These are phyloP conservation scores for Laupala kohalensis DNA, from an alignment of 1,140 invertebrate genomes.

Conservation along the genomic window DNA sequence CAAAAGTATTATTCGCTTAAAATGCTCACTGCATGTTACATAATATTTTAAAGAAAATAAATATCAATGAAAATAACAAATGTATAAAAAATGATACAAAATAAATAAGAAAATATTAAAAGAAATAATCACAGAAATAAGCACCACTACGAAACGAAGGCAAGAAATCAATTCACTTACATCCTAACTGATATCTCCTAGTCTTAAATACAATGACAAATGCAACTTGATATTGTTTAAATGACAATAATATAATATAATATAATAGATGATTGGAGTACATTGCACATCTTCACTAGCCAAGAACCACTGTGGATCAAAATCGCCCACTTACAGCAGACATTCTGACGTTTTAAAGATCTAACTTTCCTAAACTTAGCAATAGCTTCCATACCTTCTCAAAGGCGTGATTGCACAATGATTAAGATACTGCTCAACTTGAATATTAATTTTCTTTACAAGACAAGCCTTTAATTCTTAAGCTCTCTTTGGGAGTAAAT, in stretches of 20 bases:
- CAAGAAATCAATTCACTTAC: neutral
- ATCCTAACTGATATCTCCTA: neutral
- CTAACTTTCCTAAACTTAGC: neutral
- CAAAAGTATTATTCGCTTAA: no score
- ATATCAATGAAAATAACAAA: no score
- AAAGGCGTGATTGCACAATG: neutral
- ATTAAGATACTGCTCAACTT: neutral
- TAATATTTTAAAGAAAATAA: no score
- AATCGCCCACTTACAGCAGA: neutral
- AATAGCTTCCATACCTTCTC: neutral
- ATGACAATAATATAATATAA: neutral
- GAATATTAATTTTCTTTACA: neutral
- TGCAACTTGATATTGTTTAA: neutral
- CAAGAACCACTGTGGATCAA: neutral
- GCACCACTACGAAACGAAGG: neutral
- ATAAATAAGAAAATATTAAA: neutral
- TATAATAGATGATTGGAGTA: neutral
- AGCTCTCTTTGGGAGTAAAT: neutral
- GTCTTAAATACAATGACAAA: neutral
- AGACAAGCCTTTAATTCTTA: neutral
- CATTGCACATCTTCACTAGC: neutral
- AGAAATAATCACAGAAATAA: neutral
- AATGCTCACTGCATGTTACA: no score
- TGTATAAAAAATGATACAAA: neutral
- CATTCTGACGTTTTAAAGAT: neutral